Percentiles rank a stretch among this genome's conserved stretches.
These are phyloP conservation scores for Cygnus buccinator DNA, from an alignment of 2,113 vertebrate genomes.

Conservation along the genomic window DNA sequence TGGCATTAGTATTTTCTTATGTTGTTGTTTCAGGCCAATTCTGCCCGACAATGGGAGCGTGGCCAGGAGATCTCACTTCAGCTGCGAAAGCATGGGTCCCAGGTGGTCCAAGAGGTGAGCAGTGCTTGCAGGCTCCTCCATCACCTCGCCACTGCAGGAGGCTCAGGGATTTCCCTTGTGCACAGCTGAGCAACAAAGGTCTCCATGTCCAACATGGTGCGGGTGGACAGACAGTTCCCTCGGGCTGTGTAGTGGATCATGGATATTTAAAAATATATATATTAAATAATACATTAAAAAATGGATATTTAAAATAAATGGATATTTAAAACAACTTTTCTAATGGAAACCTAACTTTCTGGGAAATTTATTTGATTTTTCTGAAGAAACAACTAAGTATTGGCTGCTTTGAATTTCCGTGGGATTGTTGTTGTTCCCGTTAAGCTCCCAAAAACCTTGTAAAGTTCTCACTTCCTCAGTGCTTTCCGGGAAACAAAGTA, in stretches of 20 bases:
- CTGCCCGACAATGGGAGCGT: neutral
- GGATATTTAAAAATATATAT: too few relatives aligned
- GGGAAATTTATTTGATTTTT: neutral
- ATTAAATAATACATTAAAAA: too few relatives aligned
- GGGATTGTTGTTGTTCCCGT: neutral
- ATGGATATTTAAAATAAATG: too few relatives aligned
- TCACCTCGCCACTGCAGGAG: accelerated
- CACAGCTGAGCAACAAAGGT: neutral
- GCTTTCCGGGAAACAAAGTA: neutral
- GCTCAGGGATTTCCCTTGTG: neutral
- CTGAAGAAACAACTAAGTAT: neutral
- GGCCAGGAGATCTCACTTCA: neutral
- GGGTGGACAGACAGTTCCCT: neutral
- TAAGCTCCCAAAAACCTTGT: neutral
- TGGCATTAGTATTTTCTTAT: neutral
- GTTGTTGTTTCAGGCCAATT: neutral
- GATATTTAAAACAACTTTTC: neutral
- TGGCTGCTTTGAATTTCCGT: neutral
- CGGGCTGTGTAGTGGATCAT: too few relatives aligned
- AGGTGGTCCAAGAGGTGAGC: neutral
- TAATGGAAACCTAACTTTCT: neutral
- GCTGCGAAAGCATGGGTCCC: neutral
- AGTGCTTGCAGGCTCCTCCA: neutral
- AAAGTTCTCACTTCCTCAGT: neutral
- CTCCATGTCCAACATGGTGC: too few relatives aligned